Conservation (phyloP, 2,888 invertebrate genomes). For the Sarcophaga rosellei region DNA sequence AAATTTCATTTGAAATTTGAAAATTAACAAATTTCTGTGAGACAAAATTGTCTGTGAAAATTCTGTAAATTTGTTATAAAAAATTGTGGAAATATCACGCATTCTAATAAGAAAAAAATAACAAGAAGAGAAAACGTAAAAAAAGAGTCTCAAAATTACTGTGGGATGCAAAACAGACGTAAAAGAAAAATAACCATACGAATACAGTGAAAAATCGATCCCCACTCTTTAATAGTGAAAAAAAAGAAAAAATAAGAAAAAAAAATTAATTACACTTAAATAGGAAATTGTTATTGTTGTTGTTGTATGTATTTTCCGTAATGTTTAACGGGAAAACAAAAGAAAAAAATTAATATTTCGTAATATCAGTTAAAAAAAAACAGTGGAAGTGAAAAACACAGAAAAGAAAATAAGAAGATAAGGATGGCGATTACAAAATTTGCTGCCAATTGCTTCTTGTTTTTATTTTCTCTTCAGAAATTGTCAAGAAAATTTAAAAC, state of each 20-base stretch:
- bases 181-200: constrained; percentile 20
- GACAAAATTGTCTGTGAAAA: constrained; percentile 55
- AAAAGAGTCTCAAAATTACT: not conserved
- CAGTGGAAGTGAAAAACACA: not conserved
- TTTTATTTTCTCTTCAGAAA: no score
- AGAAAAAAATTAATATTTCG: constrained; percentile 6
- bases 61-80: constrained; percentile 28
- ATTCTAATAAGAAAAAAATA: constrained; percentile 4
- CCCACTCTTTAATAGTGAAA: constrained; percentile 29
- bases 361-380: constrained; percentile 22
- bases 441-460: no score
- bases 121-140: not conserved
- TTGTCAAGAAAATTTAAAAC: no score
- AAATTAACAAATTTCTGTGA: constrained; percentile 8
- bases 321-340: constrained; percentile 48
- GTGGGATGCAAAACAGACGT: constrained; percentile 24
- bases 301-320: constrained; percentile 33
- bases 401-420: not conserved
- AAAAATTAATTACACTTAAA: not conserved
- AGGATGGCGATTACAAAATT: no score
- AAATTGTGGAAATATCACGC: constrained; percentile 11
- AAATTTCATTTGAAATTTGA: constrained; percentile 26
- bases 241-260: not conserved
- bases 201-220: constrained; percentile 63
- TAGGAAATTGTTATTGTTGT: constrained; percentile 5